Evolutionary conservation across 2,797 vertebrate genomes (phyloP), one percentile per base, ranked within the genome.

Genomic region (Denticeps clupeoides): DNA sequence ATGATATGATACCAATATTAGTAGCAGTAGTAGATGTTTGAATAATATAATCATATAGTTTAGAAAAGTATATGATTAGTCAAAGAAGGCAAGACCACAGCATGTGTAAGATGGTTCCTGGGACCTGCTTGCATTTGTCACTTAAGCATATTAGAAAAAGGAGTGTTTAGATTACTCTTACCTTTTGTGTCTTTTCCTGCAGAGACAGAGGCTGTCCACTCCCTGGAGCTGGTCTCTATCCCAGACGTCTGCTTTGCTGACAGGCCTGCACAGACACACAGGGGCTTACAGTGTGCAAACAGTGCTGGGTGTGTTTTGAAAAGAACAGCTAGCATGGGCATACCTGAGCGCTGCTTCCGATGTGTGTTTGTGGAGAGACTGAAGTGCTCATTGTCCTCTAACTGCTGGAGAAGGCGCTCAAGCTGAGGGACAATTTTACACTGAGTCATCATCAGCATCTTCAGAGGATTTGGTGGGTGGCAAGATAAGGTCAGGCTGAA

Each of bases 351-450:
- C n/a, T 31, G 31, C 8, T 28, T 29, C 25, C 7, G 26, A 25
- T 26, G 7, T 7, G 25, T 27, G 41, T 4, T 18, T 27, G 7
- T 26, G n/a, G 24, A 26, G n/a, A n/a, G n/a, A n/a, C n/a, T n/a
- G n/a, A n/a, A n/a, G n/a, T n/a, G n/a, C n/a, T n/a, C n/a, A n/a
- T n/a, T 78, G 22, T 76, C 71, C 41, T 77, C 62, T 50, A 93
- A 64, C 2, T 70, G 33, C 19, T 73, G 76, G 33, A 84, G 70
- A 9, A 79, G 63, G 32, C 64, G 68, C 48, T 77, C 82, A 52
- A 96, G 73, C 41, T 86, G 75, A 1, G 85, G 85, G 58, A 89
- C 64, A 56, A 88, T 63, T 22, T 74, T 75, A 11, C 74, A 75
- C 26, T 80, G 82, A 55, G 80, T 60, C 45, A 69, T 11, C 9